Base-by-base conservation (phyloP, 2,888 invertebrate species). In the Electrophaes corylata region DNA sequence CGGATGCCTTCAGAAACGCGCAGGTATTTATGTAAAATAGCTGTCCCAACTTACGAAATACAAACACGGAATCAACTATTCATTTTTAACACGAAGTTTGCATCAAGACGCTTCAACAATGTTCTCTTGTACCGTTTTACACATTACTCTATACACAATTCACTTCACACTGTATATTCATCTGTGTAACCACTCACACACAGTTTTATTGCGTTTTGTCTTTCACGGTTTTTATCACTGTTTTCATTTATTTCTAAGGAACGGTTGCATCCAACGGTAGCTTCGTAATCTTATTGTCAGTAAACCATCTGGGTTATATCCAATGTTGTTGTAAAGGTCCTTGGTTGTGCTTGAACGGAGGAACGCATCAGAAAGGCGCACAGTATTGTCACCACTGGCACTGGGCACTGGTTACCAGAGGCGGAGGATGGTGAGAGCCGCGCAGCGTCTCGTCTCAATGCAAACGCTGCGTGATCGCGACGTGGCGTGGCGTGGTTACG, bases 61-160 rank as follows among this genome's bases (percentile, higher is more conserved):
- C 86, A 86, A 86, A 87, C 86, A 88, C 87, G 83, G 84, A 86
- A 83, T 85, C 83, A 83, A 81, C 81, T 86, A 85, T 82, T 79
- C 82, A 81, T 77, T 81, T n/a, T 80, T 79, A 74, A 71, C 61
- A 63, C 65, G 66, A 58, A 62, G 67, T 69, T 71, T 68, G 71
- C 71, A 70, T 67, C 62, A 64, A 70, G 67, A 67, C 70, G 67
- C 59, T 59, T 58, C 67, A 64, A 49, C 58, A 60, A 62, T 65
- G 60, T 64, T 58, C 59, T 60, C 57, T 48, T 56, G 58, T 64
- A 58, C 55, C 55, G 51, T 62, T 60, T 57, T 37, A 64, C 66
- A 64, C 64, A 64, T 64, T 57, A 62, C 63, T 62, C 60, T 62
- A 62, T 60, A 63, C 67, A 67, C 60, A 57, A 67, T 61, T 62